Evolutionary conservation across 2,113 vertebrate species (phyloP), one percentile per base, ranked within the genome.

Genomic region (Pygoscelis antarcticus): DNA sequence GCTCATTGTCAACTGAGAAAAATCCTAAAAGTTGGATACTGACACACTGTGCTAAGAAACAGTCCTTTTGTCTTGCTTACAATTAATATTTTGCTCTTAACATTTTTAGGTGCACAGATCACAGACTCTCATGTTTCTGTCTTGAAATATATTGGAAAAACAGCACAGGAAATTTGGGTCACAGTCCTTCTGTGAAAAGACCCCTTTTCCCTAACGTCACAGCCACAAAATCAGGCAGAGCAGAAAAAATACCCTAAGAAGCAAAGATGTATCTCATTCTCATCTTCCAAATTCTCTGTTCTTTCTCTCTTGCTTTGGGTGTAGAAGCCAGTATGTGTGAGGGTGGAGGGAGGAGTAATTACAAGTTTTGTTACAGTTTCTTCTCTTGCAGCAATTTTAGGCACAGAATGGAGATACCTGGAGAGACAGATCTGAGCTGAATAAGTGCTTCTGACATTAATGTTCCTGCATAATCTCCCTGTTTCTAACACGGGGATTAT

Each of bases 121-220:
- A 15, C 0, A 76, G 68, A 22, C 7, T 66, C 9, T 5, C 5
- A 1, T 1, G 0, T 64, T 85, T 83, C 42, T 52, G 11, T 76
- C 61, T 87, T 76, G 49, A 52, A 91, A 75, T 46, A 12, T 4
- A 6, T 27, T n/a, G 52, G 10, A 27, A 68, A 51, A 89, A 51
- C 5, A 69, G 51, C 46, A 21, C 16, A 16, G 52, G 27, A 77
- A 78, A 89, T 38, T 26, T 36, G 9, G 9, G 25, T 92, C 23
- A 61, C 46, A 36, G 78, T 38, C 62, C 19, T 75, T 55, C 47
- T 57, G 30, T 38, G 38, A 38, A 71, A 25, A 76, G n/a, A 34
- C 1, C 4, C 6, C 55, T 81, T 72, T 60, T 62, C 27, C 32
- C 10, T 60, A 13, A 62, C 3, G 30, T 10, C 51, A 13, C 70